phyloP scores from a whole-genome alignment of 1,140 invertebrate genomes.

The Gryon sp. region DNA sequence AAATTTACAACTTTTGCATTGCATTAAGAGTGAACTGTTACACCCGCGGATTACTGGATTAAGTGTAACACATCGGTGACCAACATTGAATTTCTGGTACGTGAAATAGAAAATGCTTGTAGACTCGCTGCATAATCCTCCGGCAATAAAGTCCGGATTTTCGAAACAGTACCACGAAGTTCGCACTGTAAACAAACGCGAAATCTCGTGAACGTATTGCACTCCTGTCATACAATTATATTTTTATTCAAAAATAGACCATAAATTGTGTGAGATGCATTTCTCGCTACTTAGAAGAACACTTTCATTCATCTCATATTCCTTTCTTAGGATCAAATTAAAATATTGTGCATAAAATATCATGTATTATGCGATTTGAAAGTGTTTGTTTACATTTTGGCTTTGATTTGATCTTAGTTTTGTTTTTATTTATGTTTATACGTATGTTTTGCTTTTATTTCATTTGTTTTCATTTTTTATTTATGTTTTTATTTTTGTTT shows the following conservation, averaged over 20 bases:
- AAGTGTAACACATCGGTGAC: constrained; percentile 50
- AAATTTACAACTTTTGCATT: constrained; percentile 59
- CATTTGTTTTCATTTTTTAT: no score
- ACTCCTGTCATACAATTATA: constrained; percentile 13
- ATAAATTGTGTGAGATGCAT: constrained; percentile 24
- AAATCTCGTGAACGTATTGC: constrained; percentile 23
- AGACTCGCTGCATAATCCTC: constrained; percentile 45
- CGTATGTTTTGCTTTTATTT: no score
- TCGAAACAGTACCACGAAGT: constrained; percentile 41
- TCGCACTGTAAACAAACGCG: constrained; percentile 36
- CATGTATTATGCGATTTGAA: no score
- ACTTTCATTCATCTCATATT: constrained; percentile 4
- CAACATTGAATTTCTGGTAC: constrained; percentile 54
- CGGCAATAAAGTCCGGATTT: constrained; percentile 60
- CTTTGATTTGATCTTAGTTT: no score
- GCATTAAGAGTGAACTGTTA: constrained; percentile 55
- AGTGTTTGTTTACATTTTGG: no score
- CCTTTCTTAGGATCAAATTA: no score
- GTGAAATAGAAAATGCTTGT: constrained; percentile 61
- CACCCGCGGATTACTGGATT: constrained; percentile 59
- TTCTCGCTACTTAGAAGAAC: no score
- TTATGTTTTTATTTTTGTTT: no score
- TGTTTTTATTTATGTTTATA: no score
- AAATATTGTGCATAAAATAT: no score
- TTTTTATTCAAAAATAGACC: constrained; percentile 23